phyloP scores from a whole-genome alignment of 2,888 invertebrate species.

The Trissonchulus latispiculum region DNA sequence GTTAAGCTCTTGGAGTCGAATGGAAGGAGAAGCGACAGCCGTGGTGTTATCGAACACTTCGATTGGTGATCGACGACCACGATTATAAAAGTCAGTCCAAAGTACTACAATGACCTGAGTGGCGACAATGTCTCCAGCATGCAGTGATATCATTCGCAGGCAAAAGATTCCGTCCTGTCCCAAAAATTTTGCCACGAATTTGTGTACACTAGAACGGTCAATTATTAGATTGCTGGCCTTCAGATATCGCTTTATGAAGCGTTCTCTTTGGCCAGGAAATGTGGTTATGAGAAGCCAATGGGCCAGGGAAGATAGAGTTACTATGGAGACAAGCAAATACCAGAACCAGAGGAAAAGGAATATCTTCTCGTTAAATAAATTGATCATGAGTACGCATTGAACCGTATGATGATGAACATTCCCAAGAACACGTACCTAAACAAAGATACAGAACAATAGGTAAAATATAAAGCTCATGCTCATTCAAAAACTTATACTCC shows the following conservation, averaged over 20 bases:
- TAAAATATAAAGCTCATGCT: too few relatives aligned
- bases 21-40: conserved; percentile 29
- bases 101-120: conserved; percentile 42
- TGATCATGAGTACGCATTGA: conserved; percentile 44
- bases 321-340: conserved; percentile 44
- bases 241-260: conserved; percentile 42
- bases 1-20: conserved; percentile 40
- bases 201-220: conserved; percentile 42
- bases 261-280: conserved; percentile 43
- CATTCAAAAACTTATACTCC: too few relatives aligned
- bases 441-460: too few relatives aligned
- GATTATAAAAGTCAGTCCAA: conserved; percentile 44
- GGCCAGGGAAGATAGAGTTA: conserved; percentile 39
- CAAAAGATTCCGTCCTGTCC: conserved; percentile 43
- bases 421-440: conserved; percentile 47
- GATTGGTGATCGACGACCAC: conserved; percentile 43
- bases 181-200: conserved; percentile 44
- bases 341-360: conserved; percentile 43
- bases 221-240: conserved; percentile 44
- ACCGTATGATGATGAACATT: conserved; percentile 45
- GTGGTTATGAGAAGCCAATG: conserved; percentile 44
- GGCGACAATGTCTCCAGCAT: conserved; percentile 44
- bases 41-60: conserved; percentile 42
- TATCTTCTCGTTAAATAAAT: conserved; percentile 37
- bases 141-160: conserved; percentile 44